Base-by-base conservation (phyloP, 2,113 vertebrate species). In the Abramis brama region DNA sequence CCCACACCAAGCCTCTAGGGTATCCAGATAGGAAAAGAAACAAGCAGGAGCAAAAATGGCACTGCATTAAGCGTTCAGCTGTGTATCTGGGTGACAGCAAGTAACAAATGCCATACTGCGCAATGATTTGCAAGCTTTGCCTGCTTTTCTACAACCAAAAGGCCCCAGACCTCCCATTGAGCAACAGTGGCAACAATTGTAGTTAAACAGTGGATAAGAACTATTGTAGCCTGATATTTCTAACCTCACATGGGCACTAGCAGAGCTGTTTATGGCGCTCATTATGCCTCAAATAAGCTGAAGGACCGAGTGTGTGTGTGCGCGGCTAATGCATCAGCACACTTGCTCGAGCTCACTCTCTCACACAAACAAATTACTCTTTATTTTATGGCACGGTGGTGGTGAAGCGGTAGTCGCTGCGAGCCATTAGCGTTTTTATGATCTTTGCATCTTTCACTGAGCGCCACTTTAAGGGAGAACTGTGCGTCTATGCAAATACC, bases 21-120 rank as follows among this genome's bases (percentile, higher is more conserved):
- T 68, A 43, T 80, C 45, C 52, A 64, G 76, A 43, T 73, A 59
- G 25, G 68, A 50, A 73, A n/a, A 45, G 50, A 50, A 79, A 79
- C 23, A 85, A 10, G 71, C 15, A 75, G 11, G 45, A 19, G 43
- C 60, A 76, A 73, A 62, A 68, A 52, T 47, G 33, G 64, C 25
- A 50, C 17, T 27, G 78, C 87, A 90, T 90, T 90, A 86, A 47
- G 78, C 50, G 76, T 50, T 79, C 59, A 74, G 47, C 45, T 70
- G 25, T 6, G 47, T 90, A 88, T 89, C 82, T 77, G 66, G 71
- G 23, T 93, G 91, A 93, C 90, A 89, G 90, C 79, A 73, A 89
- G 87, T 89, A 91, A 89, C 71, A 85, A 79, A 90, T 90, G 89
- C 89, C 89, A 91, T 81, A 82, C 80, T 79, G 39, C 11, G 64